Evolutionary conservation across 2,888 invertebrate genomes (phyloP).

Genomic region (Standfussiana lucernea): DNA sequence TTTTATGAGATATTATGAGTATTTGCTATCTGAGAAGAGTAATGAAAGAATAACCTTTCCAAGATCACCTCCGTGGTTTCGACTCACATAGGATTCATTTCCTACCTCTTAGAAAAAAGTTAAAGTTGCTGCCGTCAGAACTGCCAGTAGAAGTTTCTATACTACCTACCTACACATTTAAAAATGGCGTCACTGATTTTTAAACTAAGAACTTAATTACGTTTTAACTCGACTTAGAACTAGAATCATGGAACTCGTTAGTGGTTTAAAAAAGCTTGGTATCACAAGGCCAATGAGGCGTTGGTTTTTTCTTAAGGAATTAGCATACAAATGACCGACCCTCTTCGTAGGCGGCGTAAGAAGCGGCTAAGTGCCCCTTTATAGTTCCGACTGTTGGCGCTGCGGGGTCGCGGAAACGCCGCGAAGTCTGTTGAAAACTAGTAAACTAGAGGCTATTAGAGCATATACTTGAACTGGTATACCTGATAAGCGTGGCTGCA

Average conservation of each 20-base stretch:
- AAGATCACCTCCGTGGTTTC: background rate
- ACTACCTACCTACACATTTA: background rate
- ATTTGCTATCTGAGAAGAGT: background rate
- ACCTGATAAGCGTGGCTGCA: background rate
- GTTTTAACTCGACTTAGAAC: conserved; percentile 13
- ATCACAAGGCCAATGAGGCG: conserved; percentile 40
- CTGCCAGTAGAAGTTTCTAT: background rate
- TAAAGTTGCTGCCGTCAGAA: background rate
- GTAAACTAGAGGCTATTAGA: conserved; percentile 16
- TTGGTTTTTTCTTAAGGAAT: conserved; percentile 46
- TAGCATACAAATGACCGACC: conserved; percentile 52
- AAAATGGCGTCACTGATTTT: conserved; percentile 5
- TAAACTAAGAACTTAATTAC: conserved; percentile 23
- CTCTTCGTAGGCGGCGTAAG: conserved; percentile 30
- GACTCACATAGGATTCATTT: background rate
- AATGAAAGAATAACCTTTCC: background rate
- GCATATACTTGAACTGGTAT: background rate
- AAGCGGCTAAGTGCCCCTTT: conserved; percentile 46
- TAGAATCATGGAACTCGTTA: conserved; percentile 35
- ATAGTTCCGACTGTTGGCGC: conserved; percentile 27
- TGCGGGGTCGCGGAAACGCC: conserved; percentile 11
- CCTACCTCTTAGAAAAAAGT: background rate
- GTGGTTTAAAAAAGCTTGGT: conserved; percentile 30
- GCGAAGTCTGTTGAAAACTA: conserved; percentile 18
- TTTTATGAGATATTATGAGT: background rate